Percentiles rank a stretch among this genome's conserved stretches.
phyloP scores from a whole-genome alignment of 1,140 invertebrate species.

The Coboldia fuscipes region DNA sequence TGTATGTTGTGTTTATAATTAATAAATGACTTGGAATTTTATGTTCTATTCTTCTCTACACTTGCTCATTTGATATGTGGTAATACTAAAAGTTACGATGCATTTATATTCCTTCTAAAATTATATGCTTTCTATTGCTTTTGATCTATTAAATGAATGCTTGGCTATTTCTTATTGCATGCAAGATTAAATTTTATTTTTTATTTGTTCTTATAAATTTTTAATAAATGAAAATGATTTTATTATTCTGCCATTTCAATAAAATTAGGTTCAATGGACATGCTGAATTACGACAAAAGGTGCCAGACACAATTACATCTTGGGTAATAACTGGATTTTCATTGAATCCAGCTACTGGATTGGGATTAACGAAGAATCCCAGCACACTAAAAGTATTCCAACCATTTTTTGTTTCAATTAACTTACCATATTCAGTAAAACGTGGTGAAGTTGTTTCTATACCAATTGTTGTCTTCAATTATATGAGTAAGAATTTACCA shows the following conservation, averaged over 20 bases:
- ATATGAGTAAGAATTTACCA: conserved; percentile 38
- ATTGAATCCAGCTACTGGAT: conserved; percentile 58
- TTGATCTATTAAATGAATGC: no score
- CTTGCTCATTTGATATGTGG: no score
- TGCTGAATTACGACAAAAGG: conserved; percentile 22
- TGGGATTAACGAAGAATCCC: conserved; percentile 53
- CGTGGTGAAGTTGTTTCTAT: conserved; percentile 32
- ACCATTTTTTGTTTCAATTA: conserved; percentile 64
- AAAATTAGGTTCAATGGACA: conserved; percentile 6
- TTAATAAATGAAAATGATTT: conserved; percentile 9
- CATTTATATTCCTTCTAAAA: no score
- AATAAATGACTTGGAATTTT: no score
- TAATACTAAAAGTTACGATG: no score
- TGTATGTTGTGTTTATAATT: no score
- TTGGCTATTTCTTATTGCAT: no score
- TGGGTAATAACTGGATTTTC: conserved; percentile 89
- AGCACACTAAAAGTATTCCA: conserved; percentile 66
- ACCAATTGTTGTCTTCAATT: conserved; percentile 19
- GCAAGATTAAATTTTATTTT: no score
- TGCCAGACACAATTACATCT: conserved; percentile 78
- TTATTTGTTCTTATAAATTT: neutral
- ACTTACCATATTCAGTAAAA: conserved; percentile 73
- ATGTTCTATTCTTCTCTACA: no score
- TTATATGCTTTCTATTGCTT: no score
- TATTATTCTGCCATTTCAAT: no score